phyloP scores from a whole-genome alignment of 2,113 vertebrate species.

The Procavia capensis region DNA sequence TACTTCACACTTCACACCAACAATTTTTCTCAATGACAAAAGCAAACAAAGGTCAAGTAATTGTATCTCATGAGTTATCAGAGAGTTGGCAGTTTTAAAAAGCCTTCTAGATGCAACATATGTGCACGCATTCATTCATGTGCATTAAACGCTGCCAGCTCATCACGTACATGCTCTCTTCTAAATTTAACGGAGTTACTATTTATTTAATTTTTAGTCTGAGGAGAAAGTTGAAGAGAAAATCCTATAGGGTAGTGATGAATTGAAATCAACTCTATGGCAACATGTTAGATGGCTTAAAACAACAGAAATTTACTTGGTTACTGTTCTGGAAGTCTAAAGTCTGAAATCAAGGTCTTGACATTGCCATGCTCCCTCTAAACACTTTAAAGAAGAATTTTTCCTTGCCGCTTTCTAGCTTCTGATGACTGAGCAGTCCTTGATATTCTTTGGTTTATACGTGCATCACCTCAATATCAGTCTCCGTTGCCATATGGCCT shows the following conservation, averaged over 20 bases:
- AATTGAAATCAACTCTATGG: no score
- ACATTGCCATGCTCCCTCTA: not conserved
- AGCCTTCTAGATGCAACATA: conserved; percentile 65
- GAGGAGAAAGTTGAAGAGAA: no score
- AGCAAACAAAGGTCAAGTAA: conserved; percentile 52
- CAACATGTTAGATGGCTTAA: not conserved
- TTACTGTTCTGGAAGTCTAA: not conserved
- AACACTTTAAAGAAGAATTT: not conserved
- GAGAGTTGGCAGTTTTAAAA: conserved; percentile 43
- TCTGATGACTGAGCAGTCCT: not conserved
- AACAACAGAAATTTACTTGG: not conserved
- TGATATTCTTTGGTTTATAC: not conserved
- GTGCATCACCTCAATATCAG: not conserved
- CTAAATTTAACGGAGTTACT: conserved; percentile 47
- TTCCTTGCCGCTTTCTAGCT: not conserved
- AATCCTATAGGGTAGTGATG: no score
- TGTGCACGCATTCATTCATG: conserved; percentile 77
- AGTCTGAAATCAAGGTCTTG: not conserved
- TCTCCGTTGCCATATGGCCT: not conserved
- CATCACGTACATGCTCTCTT: conserved; percentile 51
- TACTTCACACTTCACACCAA: not conserved
- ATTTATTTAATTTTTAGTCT: not conserved
- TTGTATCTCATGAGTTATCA: conserved; percentile 36
- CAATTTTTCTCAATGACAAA: conserved; percentile 35
- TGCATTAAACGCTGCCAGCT: conserved; percentile 65